phyloP scores from a whole-genome alignment of 2,113 vertebrate species.

The Apodemus sylvaticus region DNA sequence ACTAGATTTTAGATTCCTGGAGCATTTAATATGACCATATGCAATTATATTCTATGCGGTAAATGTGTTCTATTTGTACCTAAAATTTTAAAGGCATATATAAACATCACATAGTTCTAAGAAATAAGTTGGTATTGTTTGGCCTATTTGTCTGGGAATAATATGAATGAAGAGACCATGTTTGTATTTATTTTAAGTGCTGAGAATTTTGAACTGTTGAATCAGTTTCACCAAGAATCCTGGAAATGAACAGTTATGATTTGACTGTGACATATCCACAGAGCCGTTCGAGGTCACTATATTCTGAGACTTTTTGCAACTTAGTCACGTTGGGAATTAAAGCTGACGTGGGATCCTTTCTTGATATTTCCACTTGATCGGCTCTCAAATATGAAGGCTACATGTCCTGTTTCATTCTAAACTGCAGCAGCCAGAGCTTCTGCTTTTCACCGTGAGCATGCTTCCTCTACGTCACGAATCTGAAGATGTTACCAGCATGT shows the following conservation, averaged over 20 bases:
- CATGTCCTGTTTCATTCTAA: conserved; percentile 58
- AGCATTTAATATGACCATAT: not conserved
- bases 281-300: conserved; percentile 55
- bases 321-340: conserved; percentile 72
- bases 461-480: conserved; percentile 47
- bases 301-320: not conserved
- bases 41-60: not conserved
- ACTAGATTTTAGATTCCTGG: not conserved
- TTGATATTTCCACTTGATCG: conserved; percentile 62
- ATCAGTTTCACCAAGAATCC: conserved; percentile 51
- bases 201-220: conserved; percentile 20
- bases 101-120: not conserved
- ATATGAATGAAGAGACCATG: not conserved
- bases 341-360: conserved; percentile 69
- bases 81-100: conserved; percentile 29
- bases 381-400: conserved; percentile 40
- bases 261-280: conserved; percentile 55
- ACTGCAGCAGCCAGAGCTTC: conserved; percentile 67
- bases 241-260: conserved; percentile 63
- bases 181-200: conserved; percentile 45
- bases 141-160: not conserved
- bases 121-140: not conserved
- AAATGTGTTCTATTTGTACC: not conserved
- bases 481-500: conserved; percentile 30
- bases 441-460: conserved; percentile 71